phyloP scores from a whole-genome alignment of 2,888 invertebrate species.

The Thymelicus acteon region DNA sequence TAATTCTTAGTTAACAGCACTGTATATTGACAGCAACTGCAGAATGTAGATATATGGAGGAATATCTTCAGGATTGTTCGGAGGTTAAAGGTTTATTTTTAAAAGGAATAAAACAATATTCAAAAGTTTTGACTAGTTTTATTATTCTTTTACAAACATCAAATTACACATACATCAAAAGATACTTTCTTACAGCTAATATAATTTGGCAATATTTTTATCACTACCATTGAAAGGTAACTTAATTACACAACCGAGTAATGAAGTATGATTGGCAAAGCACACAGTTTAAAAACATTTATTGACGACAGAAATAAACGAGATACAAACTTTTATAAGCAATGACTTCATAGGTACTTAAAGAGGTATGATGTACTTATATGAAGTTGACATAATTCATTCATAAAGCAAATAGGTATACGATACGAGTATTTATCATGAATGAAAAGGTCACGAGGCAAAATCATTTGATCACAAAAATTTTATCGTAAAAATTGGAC shows the following conservation, averaged over 20 bases:
- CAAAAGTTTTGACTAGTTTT: conserved; percentile 71
- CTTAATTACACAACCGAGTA: conserved; percentile 53
- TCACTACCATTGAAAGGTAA: conserved; percentile 54
- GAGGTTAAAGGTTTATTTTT: conserved; percentile 27
- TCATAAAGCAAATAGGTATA: too few relatives aligned
- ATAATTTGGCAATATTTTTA: conserved; percentile 66
- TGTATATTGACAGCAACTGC: conserved; percentile 24
- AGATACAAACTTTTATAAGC: neutral
- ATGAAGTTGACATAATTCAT: too few relatives aligned
- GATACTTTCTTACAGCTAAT: conserved; percentile 50
- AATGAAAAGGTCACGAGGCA: too few relatives aligned
- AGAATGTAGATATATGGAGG: conserved; percentile 7
- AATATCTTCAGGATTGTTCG: conserved; percentile 19
- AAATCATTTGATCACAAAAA: too few relatives aligned
- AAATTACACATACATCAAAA: conserved; percentile 71
- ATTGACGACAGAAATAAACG: neutral
- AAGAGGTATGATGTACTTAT: too few relatives aligned
- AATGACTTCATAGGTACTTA: too few relatives aligned
- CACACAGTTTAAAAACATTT: neutral
- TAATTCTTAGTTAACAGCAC: conserved; percentile 32
- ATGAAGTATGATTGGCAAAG: conserved; percentile 1
- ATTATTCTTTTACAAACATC: conserved; percentile 66
- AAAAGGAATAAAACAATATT: conserved; percentile 40
- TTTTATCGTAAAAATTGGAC: too few relatives aligned
- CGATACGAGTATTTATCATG: too few relatives aligned